Evolutionary conservation across 1,140 invertebrate genomes (phyloP).

Genomic region (Nixonia krombeini): DNA sequence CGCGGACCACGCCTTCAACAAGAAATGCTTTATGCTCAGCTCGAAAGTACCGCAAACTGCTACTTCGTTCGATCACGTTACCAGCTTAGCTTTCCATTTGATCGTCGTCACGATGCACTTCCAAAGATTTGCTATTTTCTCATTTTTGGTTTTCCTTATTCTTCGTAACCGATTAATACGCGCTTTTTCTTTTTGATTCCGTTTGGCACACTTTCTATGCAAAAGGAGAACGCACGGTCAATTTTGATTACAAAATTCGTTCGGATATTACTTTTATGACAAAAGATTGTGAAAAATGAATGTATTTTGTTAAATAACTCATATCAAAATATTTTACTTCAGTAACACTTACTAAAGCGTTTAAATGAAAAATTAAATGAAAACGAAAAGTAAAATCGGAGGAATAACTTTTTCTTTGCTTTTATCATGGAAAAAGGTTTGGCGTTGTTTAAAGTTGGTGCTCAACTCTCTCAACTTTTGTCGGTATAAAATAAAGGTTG

Average conservation of each 20-base stretch:
- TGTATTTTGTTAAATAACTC: too few relatives aligned
- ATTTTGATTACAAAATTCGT: too few relatives aligned
- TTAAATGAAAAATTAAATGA: too few relatives aligned
- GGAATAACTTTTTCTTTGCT: too few relatives aligned
- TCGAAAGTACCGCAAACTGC: slow-evolving; percentile 57
- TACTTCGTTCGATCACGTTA: slow-evolving; percentile 48
- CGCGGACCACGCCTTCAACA: slow-evolving; percentile 48
- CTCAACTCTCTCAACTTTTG: background rate
- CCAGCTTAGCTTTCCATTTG: slow-evolving; percentile 59
- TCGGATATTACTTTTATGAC: too few relatives aligned
- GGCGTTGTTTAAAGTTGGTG: too few relatives aligned
- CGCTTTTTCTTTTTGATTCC: background rate
- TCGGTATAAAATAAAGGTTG: background rate
- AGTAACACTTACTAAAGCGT: too few relatives aligned
- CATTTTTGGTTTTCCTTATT: slow-evolving; percentile 8
- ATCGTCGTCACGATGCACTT: slow-evolving; percentile 47
- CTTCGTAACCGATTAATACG: background rate
- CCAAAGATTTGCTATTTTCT: slow-evolving; percentile 21
- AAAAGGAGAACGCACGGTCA: too few relatives aligned
- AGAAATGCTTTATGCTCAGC: slow-evolving; percentile 44
- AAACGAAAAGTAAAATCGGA: too few relatives aligned
- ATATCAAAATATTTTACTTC: too few relatives aligned
- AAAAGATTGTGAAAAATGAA: too few relatives aligned
- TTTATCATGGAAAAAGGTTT: too few relatives aligned
- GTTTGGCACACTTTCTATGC: background rate